These are phyloP conservation scores for Polia nebulosa DNA, from an alignment of 2,888 invertebrate genomes.

Conservation along the genomic window DNA sequence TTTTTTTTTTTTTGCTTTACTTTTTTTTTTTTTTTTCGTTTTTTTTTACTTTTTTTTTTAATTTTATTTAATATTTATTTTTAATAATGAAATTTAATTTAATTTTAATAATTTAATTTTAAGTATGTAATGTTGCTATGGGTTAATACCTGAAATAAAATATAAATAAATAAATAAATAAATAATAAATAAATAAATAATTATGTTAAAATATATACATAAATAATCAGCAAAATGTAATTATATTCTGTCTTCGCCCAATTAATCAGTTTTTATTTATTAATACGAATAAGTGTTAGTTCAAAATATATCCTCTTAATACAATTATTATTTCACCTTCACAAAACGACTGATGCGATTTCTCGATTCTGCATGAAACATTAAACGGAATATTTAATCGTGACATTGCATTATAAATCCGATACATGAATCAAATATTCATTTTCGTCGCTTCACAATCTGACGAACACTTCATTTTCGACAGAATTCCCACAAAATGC, in stretches of 20 bases:
- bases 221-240: too few species aligned
- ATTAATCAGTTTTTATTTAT: not conserved
- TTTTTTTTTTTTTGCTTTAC: too few species aligned
- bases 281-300: not conserved
- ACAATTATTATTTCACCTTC: not conserved
- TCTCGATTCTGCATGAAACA: slow-evolving; percentile 28
- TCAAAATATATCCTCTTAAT: not conserved
- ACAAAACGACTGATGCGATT: not conserved
- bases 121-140: too few species aligned
- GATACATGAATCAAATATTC: slow-evolving; percentile 58
- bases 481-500: slow-evolving; percentile 55
- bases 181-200: too few species aligned
- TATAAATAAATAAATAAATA: too few species aligned
- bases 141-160: too few species aligned
- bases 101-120: too few species aligned
- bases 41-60: too few species aligned
- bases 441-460: slow-evolving; percentile 39
- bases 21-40: too few species aligned
- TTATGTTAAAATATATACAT: too few species aligned
- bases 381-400: slow-evolving; percentile 51
- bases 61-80: too few species aligned
- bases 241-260: not conserved
- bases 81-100: too few species aligned
- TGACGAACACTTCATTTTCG: slow-evolving; percentile 49
- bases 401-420: slow-evolving; percentile 50